These are phyloP conservation scores for Trachops cirrhosus DNA, from an alignment of 2,797 vertebrate species.

Conservation along the genomic window DNA sequence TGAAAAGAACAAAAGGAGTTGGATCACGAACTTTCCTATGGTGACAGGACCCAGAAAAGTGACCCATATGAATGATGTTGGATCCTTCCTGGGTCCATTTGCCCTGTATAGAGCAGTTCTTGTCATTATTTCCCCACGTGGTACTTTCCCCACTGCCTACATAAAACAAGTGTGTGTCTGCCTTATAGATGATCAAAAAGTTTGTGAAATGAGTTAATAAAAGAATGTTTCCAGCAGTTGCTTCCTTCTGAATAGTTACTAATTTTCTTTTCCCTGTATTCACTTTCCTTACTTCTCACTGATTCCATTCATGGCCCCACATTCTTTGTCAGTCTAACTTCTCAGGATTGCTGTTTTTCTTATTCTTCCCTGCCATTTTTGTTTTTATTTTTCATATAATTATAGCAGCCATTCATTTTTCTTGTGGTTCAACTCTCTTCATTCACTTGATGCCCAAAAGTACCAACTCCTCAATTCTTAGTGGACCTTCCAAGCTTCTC, in stretches of 20 bases:
- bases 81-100: background rate
- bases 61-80: background rate
- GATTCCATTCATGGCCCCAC: background rate
- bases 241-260: background rate
- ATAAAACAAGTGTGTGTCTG: background rate
- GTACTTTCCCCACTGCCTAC: background rate
- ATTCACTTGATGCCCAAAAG: background rate
- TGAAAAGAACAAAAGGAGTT: background rate
- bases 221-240: background rate
- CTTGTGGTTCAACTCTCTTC: background rate
- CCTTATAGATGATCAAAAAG: background rate
- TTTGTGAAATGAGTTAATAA: background rate
- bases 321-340: background rate
- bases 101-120: background rate
- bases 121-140: background rate
- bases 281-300: background rate
- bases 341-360: background rate
- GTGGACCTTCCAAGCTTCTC: background rate
- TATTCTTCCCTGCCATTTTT: background rate
- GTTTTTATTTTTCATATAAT: background rate
- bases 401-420: background rate
- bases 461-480: background rate
- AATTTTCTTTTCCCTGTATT: background rate
- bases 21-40: background rate
- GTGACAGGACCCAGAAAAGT: background rate